phyloP scores from a whole-genome alignment of 2,888 invertebrate species.

The Encarsia formosa region DNA sequence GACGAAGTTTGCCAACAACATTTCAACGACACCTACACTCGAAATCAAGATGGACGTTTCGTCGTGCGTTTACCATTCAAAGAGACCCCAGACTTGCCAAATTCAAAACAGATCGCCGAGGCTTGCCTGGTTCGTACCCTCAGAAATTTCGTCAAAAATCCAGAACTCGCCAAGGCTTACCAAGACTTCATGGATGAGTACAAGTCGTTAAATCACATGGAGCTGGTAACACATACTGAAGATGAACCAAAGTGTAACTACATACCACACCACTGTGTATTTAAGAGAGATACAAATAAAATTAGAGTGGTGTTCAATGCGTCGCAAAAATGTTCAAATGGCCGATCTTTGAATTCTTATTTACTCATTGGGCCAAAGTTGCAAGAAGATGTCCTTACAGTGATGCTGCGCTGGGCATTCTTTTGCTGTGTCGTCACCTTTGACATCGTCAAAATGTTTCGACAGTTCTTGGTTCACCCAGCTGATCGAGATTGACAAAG shows the following conservation, averaged over 20 bases:
- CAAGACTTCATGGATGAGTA: not conserved
- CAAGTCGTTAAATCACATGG: not conserved
- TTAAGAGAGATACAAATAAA: not conserved
- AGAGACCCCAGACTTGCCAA: not conserved
- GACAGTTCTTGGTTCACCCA: conserved; percentile 27
- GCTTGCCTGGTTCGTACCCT: not conserved
- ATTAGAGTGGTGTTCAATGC: not conserved
- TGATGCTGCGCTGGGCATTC: not conserved
- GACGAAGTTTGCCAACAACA: not conserved
- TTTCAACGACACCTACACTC: not conserved
- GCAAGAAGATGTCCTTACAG: not conserved
- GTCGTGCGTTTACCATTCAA: not conserved
- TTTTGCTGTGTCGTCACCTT: conserved; percentile 15
- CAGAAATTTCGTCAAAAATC: not conserved
- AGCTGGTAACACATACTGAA: not conserved
- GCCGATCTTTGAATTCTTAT: not conserved
- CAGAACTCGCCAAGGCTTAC: not conserved
- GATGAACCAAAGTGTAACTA: not conserved
- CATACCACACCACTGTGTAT: not conserved
- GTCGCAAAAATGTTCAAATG: not conserved
- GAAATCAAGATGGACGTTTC: not conserved
- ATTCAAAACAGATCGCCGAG: not conserved
- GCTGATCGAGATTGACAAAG: conserved; percentile 30
- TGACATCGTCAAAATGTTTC: conserved; percentile 16
- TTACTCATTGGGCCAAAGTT: not conserved